These are phyloP conservation scores for Engraulis encrasicolus DNA, from an alignment of 2,113 vertebrate species.

Conservation along the genomic window DNA sequence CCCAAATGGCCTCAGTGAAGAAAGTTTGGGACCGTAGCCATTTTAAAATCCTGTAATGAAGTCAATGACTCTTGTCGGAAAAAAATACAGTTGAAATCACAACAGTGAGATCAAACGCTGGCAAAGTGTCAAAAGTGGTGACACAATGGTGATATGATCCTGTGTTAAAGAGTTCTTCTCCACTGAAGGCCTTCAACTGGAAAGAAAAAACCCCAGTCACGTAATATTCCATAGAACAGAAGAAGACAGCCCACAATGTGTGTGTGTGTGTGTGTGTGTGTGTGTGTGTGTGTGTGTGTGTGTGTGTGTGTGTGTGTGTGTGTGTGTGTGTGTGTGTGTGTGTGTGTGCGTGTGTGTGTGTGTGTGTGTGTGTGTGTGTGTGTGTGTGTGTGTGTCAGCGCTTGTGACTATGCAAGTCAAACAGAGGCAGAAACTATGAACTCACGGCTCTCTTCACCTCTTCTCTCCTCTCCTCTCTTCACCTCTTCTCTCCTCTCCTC, in stretches of 20 bases:
- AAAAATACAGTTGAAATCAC: too few relatives aligned
- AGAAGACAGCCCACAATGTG: too few relatives aligned
- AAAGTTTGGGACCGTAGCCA: background rate
- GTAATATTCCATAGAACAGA: too few relatives aligned
- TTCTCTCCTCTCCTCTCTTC: background rate
- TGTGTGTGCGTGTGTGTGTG: background rate
- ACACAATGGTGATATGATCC: background rate
- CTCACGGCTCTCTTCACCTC: background rate
- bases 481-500: background rate
- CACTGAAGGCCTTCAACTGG: background rate
- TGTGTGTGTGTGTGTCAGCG: background rate
- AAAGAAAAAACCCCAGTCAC: background rate
- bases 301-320: background rate
- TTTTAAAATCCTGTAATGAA: background rate
- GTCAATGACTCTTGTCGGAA: background rate
- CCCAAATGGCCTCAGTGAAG: background rate
- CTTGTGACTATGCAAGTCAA: background rate
- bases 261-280: background rate
- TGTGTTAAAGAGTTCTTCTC: background rate
- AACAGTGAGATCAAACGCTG: background rate
- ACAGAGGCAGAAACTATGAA: background rate
- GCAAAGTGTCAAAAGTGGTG: background rate
- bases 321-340: slow-evolving; percentile 1
- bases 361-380: background rate
- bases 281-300: background rate